These are phyloP conservation scores for Megaceryle alcyon DNA, from an alignment of 2,797 vertebrate genomes.

Conservation along the genomic window DNA sequence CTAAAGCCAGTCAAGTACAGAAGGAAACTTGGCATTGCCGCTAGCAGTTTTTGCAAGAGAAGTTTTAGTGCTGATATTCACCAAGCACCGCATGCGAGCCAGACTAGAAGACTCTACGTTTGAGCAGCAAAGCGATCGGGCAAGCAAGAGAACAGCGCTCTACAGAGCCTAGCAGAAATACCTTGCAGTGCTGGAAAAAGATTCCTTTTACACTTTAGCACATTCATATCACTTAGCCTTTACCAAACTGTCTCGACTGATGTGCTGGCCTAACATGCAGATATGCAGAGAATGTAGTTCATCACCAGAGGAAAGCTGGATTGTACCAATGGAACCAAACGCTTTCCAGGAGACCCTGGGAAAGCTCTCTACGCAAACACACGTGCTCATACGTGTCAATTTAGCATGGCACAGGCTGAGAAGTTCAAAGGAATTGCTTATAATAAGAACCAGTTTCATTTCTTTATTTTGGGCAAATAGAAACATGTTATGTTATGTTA, in stretches of 20 bases:
- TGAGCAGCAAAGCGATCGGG: background rate
- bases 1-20: background rate
- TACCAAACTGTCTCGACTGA: background rate
- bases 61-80: background rate
- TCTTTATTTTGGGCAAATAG: background rate
- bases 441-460: background rate
- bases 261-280: background rate
- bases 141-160: background rate
- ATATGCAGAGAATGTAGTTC: background rate
- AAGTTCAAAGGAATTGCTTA: background rate
- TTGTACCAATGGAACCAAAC: background rate
- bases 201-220: background rate
- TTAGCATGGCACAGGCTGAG: slow-evolving; percentile 65
- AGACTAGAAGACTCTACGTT: background rate
- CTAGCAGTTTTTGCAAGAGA: background rate
- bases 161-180: background rate
- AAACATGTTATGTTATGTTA: background rate
- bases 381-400: background rate
- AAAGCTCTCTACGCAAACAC: background rate
- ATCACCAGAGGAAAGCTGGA: background rate
- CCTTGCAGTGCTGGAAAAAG: background rate
- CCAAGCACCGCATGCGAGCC: background rate
- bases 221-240: background rate
- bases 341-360: background rate
- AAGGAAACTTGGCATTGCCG: slow-evolving; percentile 26